Percentiles rank a stretch among this genome's conserved stretches.
phyloP scores from a whole-genome alignment of 2,113 vertebrate genomes.

The Dipodomys ordii region DNA sequence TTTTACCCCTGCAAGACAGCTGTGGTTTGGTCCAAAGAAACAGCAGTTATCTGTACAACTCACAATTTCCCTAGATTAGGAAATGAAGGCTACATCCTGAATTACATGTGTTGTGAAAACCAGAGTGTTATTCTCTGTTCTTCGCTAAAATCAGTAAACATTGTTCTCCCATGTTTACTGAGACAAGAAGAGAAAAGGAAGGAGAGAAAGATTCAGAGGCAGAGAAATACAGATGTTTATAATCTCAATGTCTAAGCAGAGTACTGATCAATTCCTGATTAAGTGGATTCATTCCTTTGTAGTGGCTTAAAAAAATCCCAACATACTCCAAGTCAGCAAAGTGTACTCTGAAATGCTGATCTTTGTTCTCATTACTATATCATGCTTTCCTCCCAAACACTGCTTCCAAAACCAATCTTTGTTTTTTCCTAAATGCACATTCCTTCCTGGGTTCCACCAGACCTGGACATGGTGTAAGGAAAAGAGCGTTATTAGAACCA shows the following conservation, averaged over 20 bases:
- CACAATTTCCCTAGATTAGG: neutral
- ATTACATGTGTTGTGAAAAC: conserved; percentile 36
- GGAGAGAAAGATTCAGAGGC: neutral
- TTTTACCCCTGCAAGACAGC: neutral
- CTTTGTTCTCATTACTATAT: neutral
- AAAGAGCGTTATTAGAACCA: neutral
- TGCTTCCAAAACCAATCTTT: neutral
- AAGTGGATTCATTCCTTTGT: neutral
- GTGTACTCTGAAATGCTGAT: neutral
- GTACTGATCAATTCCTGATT: neutral
- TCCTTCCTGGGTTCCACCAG: neutral
- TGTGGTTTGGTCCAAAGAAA: neutral
- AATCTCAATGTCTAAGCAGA: neutral
- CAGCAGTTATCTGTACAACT: neutral
- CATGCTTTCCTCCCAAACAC: neutral
- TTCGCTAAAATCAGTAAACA: neutral
- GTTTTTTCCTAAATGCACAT: neutral
- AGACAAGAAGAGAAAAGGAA: neutral
- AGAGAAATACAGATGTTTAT: neutral
- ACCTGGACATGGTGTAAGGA: neutral
- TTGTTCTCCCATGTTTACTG: conserved; percentile 13
- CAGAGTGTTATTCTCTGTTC: neutral
- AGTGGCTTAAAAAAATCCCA: neutral
- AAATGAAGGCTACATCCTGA: neutral
- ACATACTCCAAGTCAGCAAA: neutral